Conservation (phyloP, 2,113 vertebrate genomes). For the Pampusana beccarii region DNA sequence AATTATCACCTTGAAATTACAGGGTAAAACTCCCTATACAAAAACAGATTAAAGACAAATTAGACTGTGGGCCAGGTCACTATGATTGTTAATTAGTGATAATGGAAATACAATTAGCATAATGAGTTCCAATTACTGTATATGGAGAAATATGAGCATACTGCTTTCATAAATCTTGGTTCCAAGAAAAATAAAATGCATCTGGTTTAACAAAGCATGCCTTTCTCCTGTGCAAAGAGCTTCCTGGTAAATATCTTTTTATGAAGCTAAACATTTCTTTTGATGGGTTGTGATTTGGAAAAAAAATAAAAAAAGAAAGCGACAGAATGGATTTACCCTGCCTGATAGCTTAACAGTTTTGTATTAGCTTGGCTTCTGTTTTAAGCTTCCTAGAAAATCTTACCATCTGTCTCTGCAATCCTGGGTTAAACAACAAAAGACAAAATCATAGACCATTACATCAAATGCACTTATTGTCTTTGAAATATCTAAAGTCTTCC, state of each 20-base stretch:
- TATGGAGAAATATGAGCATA: conserved; percentile 85
- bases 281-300: conserved; percentile 65
- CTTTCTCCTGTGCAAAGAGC: conserved; percentile 73
- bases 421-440: conserved; percentile 75
- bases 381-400: conserved; percentile 81
- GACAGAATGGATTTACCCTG: conserved; percentile 72
- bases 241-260: conserved; percentile 74
- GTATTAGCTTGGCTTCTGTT: conserved; percentile 80
- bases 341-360: conserved; percentile 78
- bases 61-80: conserved; percentile 88
- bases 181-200: conserved; percentile 83
- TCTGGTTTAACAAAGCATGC: conserved; percentile 81
- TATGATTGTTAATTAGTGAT: conserved; percentile 91
- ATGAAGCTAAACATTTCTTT: conserved; percentile 73
- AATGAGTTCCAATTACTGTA: conserved; percentile 87
- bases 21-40: conserved; percentile 83
- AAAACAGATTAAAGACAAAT: conserved; percentile 89
- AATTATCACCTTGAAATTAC: conserved; percentile 88
- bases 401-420: conserved; percentile 82
- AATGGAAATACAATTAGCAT: conserved; percentile 86
- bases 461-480: conserved; percentile 74
- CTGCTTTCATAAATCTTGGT: conserved; percentile 83
- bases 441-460: conserved; percentile 71
- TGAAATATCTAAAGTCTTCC: conserved; percentile 58
- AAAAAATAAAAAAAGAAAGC: neutral